Base-by-base conservation (phyloP, 1,140 invertebrate genomes). In the Temnothorax curvispinosus region DNA sequence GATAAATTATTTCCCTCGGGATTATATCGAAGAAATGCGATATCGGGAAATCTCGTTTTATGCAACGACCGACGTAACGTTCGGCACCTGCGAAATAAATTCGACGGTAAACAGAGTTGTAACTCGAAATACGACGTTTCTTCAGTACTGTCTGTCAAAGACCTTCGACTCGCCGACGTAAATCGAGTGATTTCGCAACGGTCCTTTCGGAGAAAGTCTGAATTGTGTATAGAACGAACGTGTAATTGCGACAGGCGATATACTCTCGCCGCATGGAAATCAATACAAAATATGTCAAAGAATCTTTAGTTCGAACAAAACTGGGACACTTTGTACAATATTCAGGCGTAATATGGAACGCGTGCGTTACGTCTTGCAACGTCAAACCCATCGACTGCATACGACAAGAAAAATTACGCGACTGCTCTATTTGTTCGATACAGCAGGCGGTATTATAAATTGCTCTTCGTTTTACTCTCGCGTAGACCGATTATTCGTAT, bases 391-490 rank as follows among this genome's bases (percentile, higher is more conserved):
- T 38, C 32, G 41, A 75, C 32, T 60, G 69, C 35, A 18, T 6
- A 32, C 54, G 78, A 81, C 78, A 21, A 62, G 65, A 84, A 60
- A 74, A 74, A 38, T 84, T 21, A 38, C 8, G 41, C 27, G 54
- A n/a, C 27, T 41, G 18, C 56, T 62, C 56, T 47, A 47, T 84
- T 84, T 62, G 47, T 18, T 54, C 41, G 11, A 50, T 13, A 21
- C 5, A 3, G 69, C 54, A 32, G 44, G 32, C 64, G 13, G 27
- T 11, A 41, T 74, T 54, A 41, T 75, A 75, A 60, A 84, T 60
- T 74, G 56, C 35, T 13, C 32, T 54, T 41, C n/a, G 21, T 32
- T 44, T 41, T 56, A n/a, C 32, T 58, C n/a, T 54, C 41, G 1
- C 27, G 18, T 47, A 72, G 35, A 82, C 15, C n/a, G 41, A 84